phyloP scores from a whole-genome alignment of 2,113 vertebrate genomes.

The Puntigrus tetrazona region DNA sequence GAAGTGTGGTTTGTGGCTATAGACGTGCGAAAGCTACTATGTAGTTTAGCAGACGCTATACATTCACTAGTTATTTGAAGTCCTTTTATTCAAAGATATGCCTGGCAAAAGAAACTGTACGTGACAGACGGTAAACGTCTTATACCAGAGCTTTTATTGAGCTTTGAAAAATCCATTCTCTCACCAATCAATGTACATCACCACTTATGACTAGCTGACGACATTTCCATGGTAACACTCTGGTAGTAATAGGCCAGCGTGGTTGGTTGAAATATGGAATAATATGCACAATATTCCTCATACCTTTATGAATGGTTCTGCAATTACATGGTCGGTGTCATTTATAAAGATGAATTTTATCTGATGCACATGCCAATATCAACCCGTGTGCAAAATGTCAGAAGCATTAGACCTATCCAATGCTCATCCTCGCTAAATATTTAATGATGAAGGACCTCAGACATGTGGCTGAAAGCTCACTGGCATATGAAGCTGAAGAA shows the following conservation, averaged over 20 bases:
- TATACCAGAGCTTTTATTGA: conserved; percentile 22
- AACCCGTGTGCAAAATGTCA: conserved; percentile 70
- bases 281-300: not conserved
- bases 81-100: not conserved
- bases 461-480: conserved; percentile 55
- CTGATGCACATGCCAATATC: conserved; percentile 67
- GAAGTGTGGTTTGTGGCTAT: not conserved
- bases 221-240: conserved; percentile 52
- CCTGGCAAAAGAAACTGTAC: not conserved
- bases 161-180: conserved; percentile 45
- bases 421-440: conserved; percentile 73
- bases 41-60: not conserved
- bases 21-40: not conserved
- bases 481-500: conserved; percentile 24
- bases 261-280: conserved; percentile 3
- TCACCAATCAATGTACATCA: conserved; percentile 50
- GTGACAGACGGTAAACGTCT: not conserved
- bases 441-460: conserved; percentile 72
- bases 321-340: not conserved
- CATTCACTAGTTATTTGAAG: not conserved
- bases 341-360: conserved; percentile 26
- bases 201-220: conserved; percentile 32
- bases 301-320: not conserved
- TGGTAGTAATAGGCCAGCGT: conserved; percentile 8
- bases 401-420: conserved; percentile 70